Base-by-base conservation (phyloP, 2,113 vertebrate genomes). In the Scytalopus superciliaris region DNA sequence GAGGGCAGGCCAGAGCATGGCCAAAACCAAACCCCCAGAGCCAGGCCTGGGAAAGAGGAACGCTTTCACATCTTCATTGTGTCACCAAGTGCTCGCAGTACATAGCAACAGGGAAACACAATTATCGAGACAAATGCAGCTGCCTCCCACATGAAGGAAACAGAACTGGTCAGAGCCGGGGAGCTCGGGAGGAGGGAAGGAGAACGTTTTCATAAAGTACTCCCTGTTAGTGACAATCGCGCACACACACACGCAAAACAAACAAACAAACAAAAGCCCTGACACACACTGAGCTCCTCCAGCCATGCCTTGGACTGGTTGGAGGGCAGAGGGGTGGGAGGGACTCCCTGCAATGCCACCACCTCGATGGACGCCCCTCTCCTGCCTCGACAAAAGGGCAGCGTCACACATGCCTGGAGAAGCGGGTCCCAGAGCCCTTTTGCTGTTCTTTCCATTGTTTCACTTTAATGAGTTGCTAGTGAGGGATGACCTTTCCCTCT, bases 361-460 rank as follows among this genome's bases (percentile, higher is more conserved):
- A 79, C 64, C 87, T 55, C 60, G 3, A 25, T 16, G 35, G 93
- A 57, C 8, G 4, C 56, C 50, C 79, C 47, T 80, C 87, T 96
- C 70, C 88, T 75, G n/a, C 50, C 2, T 4, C 75, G 80, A 94
- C 91, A 93, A 95, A 95, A 93, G 74, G 30, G 30, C 91, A 92
- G 81, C 4, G 1, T 77, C 91, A 82, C 81, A 77, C 79, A 95
- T 6, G 63, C 82, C 84, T 63, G 72, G 30, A 78, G 87, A 62
- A 94, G 75, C 8, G 0, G 2, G 70, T 87, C 89, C 66, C 87
- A 88, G 76, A 73, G 80, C 64, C 70, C 53, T 4, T 83, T 64
- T 75, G 72, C 92, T 93, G 91, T 86, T 96, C 93, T 94, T 93
- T 93, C 94, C 90, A 96, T 96, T 96, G 96, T 97, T 96, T 95